These are phyloP conservation scores for Mimumesa dahlbomi DNA, from an alignment of 2,888 invertebrate species.

Conservation along the genomic window DNA sequence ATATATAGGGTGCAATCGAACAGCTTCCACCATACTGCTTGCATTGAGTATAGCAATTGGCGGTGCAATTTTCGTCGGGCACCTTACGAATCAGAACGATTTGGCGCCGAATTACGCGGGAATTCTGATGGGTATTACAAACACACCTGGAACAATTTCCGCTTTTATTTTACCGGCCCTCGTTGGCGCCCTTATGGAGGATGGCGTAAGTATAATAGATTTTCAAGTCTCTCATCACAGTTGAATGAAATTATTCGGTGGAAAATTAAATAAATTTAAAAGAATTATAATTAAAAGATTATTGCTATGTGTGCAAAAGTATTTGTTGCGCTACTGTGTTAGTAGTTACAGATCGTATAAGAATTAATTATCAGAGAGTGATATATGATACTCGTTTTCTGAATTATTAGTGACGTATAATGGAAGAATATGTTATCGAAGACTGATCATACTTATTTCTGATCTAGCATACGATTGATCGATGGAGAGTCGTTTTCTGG, in stretches of 20 bases:
- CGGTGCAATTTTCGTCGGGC: slow-evolving; percentile 76
- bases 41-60: slow-evolving; percentile 70
- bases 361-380: no score
- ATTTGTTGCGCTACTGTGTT: no score
- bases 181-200: slow-evolving; percentile 70
- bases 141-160: slow-evolving; percentile 77
- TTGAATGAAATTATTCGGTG: no score
- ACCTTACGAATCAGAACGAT: slow-evolving; percentile 76
- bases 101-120: slow-evolving; percentile 78
- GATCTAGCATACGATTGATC: slow-evolving; percentile 72
- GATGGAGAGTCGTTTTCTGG: slow-evolving; percentile 74
- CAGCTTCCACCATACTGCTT: slow-evolving; percentile 65
- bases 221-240: no score
- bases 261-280: no score
- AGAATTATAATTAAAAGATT: not conserved
- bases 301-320: not conserved
- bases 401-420: no score
- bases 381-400: no score
- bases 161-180: slow-evolving; percentile 75
- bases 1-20: slow-evolving; percentile 72
- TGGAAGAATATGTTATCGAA: not conserved
- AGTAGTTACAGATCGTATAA: no score
- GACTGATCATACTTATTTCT: not conserved
- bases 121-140: slow-evolving; percentile 78
- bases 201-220: slow-evolving; percentile 73